Evolutionary conservation across 2,113 vertebrate species (phyloP).

Genomic region (Hydropotes inermis): DNA sequence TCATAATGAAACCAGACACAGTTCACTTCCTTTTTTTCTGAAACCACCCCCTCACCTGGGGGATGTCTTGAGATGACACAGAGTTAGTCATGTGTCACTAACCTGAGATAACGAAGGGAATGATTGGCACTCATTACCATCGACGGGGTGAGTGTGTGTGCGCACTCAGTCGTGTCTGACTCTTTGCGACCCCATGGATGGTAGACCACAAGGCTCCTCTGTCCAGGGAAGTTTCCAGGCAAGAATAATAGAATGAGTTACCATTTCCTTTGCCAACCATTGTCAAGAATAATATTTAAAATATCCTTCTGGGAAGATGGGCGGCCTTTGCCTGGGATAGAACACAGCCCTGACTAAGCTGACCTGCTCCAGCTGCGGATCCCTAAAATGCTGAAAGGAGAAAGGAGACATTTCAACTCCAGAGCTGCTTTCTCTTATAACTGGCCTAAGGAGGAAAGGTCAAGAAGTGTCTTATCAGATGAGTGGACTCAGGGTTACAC

Average conservation of each 20-base stretch:
- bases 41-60: constrained; percentile 53
- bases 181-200: not conserved
- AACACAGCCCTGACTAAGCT: not conserved
- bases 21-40: constrained; percentile 76
- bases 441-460: not conserved
- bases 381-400: not conserved
- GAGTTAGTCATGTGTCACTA: constrained; percentile 68
- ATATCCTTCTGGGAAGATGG: not conserved
- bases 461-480: not conserved
- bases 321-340: not conserved
- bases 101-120: constrained; percentile 50
- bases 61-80: constrained; percentile 67
- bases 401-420: not conserved
- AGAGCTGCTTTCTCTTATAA: constrained; percentile 1
- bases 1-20: constrained; percentile 83
- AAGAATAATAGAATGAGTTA: not conserved
- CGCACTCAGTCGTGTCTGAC: not conserved
- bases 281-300: constrained; percentile 36
- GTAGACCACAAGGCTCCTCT: not conserved
- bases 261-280: not conserved
- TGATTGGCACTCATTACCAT: not conserved
- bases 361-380: not conserved
- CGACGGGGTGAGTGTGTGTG: not conserved
- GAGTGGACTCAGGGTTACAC: not conserved
- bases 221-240: not conserved